These are phyloP conservation scores for Caenorhabditis japonica DNA, from an alignment of 2,888 invertebrate genomes.

Conservation along the genomic window DNA sequence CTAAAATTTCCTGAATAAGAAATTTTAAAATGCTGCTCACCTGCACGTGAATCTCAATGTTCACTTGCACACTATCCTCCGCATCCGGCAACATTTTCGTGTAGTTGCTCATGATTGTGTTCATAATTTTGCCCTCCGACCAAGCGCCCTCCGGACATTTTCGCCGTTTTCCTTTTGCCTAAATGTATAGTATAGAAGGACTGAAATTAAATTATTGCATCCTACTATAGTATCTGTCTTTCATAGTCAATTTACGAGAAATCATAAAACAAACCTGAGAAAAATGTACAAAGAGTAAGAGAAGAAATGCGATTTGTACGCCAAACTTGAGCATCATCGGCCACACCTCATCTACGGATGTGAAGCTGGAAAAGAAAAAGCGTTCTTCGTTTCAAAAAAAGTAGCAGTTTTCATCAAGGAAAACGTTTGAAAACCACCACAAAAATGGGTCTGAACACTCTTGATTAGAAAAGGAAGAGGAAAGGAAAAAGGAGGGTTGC, in stretches of 20 bases:
- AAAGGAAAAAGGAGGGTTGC: no score
- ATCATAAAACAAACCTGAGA: constrained; percentile 39
- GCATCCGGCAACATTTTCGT: constrained; percentile 76
- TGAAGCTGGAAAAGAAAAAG: constrained; percentile 1
- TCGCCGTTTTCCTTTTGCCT: constrained; percentile 67
- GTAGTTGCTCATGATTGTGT: constrained; percentile 73
- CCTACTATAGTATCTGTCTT: no score
- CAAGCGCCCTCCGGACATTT: constrained; percentile 73
- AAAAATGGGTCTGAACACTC: no score
- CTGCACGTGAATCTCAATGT: constrained; percentile 76
- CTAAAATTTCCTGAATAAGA: neutral
- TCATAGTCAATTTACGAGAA: neutral
- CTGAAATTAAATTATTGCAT: no score
- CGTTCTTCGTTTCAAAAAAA: constrained; percentile 1
- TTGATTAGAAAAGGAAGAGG: no score
- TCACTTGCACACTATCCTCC: constrained; percentile 73
- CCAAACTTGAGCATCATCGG: constrained; percentile 16
- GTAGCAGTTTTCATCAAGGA: no score
- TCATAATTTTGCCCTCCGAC: constrained; percentile 74
- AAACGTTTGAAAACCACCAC: no score
- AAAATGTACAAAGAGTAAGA: constrained; percentile 35
- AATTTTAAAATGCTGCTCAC: constrained; percentile 26
- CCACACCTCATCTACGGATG: constrained; percentile 24
- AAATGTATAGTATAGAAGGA: constrained; percentile 33
- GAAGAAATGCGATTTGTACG: constrained; percentile 30